Percentiles rank a stretch among this genome's conserved stretches.
Conservation (phyloP, 2,797 vertebrate genomes). For the Pelochelys cantorii region DNA sequence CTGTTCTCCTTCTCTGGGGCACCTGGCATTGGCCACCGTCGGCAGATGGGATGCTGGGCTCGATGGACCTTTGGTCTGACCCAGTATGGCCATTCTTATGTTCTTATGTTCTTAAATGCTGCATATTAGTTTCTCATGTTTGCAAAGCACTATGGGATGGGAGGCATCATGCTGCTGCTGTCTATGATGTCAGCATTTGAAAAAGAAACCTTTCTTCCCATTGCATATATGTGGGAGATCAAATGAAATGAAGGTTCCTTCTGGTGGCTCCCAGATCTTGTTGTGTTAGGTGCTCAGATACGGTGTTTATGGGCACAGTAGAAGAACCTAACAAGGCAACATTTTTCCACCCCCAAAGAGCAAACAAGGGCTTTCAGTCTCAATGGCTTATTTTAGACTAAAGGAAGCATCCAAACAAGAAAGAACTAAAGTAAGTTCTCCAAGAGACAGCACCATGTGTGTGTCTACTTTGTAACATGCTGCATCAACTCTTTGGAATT, state of each 20-base stretch:
- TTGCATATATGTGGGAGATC: constrained; percentile 30
- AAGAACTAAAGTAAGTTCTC: constrained; percentile 59
- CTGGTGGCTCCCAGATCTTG: constrained; percentile 54
- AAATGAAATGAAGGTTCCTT: constrained; percentile 46
- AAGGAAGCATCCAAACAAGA: constrained; percentile 1
- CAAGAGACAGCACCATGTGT: constrained; percentile 46
- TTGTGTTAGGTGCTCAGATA: neutral
- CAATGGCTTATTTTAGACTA: constrained; percentile 63
- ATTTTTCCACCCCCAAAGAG: constrained; percentile 57
- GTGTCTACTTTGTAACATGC: constrained; percentile 47
- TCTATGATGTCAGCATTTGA: neutral
- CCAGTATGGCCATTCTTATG: too few relatives aligned
- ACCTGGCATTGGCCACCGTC: too few relatives aligned
- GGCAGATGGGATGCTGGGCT: too few relatives aligned
- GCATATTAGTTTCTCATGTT: neutral
- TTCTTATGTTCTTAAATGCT: too few relatives aligned
- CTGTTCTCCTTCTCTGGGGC: too few relatives aligned
- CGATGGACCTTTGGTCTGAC: too few relatives aligned
- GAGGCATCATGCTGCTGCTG: neutral
- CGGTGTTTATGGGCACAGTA: constrained; percentile 17
- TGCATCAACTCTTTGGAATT: constrained; percentile 52
- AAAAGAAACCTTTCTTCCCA: constrained; percentile 33
- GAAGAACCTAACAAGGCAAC: constrained; percentile 13
- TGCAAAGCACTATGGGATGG: neutral
- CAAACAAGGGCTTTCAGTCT: constrained; percentile 66